These are phyloP conservation scores for Hippopotamyrus pictus DNA, from an alignment of 2,797 vertebrate species.

Conservation along the genomic window DNA sequence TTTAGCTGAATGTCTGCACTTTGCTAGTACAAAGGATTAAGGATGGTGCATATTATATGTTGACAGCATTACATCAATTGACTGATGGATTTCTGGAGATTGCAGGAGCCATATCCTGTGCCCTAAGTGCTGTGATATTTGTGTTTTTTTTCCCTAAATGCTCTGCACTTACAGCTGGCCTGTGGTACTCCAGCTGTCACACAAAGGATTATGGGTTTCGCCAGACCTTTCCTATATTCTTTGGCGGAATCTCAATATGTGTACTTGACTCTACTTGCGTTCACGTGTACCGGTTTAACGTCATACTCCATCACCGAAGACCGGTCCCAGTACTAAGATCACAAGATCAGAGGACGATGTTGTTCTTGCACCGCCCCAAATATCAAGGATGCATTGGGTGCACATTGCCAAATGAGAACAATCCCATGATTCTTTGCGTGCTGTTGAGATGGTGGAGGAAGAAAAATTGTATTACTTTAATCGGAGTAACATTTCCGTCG, in stretches of 20 bases:
- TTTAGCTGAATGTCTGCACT: neutral
- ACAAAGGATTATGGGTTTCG: neutral
- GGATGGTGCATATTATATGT: neutral
- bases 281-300: neutral
- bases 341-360: neutral
- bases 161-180: neutral
- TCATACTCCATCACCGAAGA: neutral
- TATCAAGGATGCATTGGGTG: neutral
- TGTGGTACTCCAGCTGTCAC: neutral
- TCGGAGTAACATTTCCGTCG: neutral
- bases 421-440: neutral
- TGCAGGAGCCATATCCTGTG: neutral
- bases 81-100: neutral
- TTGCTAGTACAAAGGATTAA: neutral
- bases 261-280: neutral
- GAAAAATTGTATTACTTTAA: neutral
- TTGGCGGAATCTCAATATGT: neutral
- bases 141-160: neutral
- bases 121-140: neutral
- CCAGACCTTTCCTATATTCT: neutral
- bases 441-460: neutral
- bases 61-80: constrained; percentile 2
- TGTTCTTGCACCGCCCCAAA: neutral
- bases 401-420: neutral
- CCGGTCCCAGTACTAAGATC: neutral